Conservation (phyloP, 2,888 invertebrate genomes). For the Heliconius ethilla region DNA sequence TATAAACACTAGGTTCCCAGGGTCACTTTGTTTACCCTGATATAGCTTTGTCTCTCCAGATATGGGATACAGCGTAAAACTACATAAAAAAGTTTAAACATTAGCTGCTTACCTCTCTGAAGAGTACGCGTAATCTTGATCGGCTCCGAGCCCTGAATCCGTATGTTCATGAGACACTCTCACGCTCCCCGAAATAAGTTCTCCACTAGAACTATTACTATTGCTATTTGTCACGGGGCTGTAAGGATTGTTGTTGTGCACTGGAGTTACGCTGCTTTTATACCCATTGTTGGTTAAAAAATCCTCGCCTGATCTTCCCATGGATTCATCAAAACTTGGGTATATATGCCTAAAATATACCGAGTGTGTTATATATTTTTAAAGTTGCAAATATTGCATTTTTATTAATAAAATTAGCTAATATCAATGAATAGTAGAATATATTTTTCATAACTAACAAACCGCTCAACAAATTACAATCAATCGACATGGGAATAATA, state of each 20-base stretch:
- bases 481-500: not conserved
- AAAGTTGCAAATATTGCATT: not conserved
- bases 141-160: slow-evolving; percentile 88
- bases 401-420: not conserved
- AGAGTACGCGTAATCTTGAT: slow-evolving; percentile 88
- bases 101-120: slow-evolving; percentile 81
- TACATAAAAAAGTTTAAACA: not conserved
- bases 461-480: not conserved
- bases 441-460: not conserved
- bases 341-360: slow-evolving; percentile 66
- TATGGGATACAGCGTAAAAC: too few relatives aligned
- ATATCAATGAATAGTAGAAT: not conserved
- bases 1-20: too few relatives aligned
- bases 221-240: slow-evolving; percentile 79
- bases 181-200: slow-evolving; percentile 76
- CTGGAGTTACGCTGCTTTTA: slow-evolving; percentile 67
- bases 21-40: too few relatives aligned
- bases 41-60: too few relatives aligned
- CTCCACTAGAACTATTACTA: slow-evolving; percentile 80
- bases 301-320: slow-evolving; percentile 64
- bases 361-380: not conserved
- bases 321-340: slow-evolving; percentile 72
- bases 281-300: slow-evolving; percentile 76
- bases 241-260: slow-evolving; percentile 76
- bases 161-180: slow-evolving; percentile 88